Base-by-base conservation (phyloP, 2,888 invertebrate species). In the Papilio elwesi region DNA sequence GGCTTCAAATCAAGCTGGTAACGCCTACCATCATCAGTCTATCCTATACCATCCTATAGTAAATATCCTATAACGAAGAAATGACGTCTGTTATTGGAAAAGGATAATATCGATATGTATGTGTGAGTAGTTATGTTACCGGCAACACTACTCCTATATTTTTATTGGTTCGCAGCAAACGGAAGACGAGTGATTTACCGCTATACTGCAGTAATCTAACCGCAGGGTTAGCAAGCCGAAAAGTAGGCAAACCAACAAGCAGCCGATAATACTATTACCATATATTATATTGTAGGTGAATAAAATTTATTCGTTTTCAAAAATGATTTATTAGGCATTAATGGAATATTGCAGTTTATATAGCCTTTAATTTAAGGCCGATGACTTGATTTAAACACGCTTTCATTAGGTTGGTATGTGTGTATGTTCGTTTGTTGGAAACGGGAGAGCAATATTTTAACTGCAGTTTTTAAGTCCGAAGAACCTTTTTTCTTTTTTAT, bases 171-270 rank as follows among this genome's bases (percentile, higher is more conserved):
- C 38, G 38, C 59, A 59, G n/a, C 38, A 38, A 38, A 59, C 36
- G 26, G 26, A 26, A 26, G 59, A 12, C 13, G 26, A 59, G 59
- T 59, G 59, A 59, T 59, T 59, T 59, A 59, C 8, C n/a, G 59
- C 38, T 57, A 13, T 9, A 59, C 59, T 59, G 59, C 59, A 59
- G 59, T 26, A 26, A 26, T 4, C 26, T 38, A 38, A 38, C 59
- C 59, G 59, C 59, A 59, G 59, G 4, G 38, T 59, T 59, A 59
- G 38, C 59, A 38, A 38, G 59, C 59, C 59, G 38, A 59, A 59
- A 59, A 59, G 38, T 59, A 59, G n/a, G 9, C 36, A 59, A 59
- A 38, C 59, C 59, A 38, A 59, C 38, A 38, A 38, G 38, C 9
- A 59, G 36, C 36, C 36, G 36, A 57, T 7, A 36, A 26, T 36